phyloP scores from a whole-genome alignment of 2,797 vertebrate species.

The Aulostomus chinensis region DNA sequence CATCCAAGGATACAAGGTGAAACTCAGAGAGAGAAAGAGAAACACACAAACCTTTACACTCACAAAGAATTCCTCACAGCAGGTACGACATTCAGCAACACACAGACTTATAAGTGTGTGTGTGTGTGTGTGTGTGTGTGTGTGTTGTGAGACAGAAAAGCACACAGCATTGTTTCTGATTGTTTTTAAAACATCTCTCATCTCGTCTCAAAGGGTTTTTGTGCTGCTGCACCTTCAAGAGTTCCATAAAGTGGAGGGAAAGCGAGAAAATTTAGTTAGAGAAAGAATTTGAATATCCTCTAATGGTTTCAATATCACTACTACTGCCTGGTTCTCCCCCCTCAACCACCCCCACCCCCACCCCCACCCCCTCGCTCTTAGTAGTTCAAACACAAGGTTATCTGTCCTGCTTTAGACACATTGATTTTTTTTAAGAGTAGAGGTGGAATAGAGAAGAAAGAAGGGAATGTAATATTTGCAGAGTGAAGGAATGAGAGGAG shows the following conservation, averaged over 20 bases:
- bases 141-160: too few relatives aligned
- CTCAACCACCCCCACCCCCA: constrained; percentile 17
- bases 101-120: too few relatives aligned
- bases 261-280: constrained; percentile 39
- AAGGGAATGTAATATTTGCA: constrained; percentile 66
- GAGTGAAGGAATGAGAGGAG: constrained; percentile 55
- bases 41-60: not conserved
- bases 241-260: constrained; percentile 29
- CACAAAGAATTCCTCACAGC: not conserved
- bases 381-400: constrained; percentile 77
- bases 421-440: constrained; percentile 62
- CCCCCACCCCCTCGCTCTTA: constrained; percentile 45
- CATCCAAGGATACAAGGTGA: constrained; percentile 96
- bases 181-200: too few relatives aligned
- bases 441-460: constrained; percentile 47
- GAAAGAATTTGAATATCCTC: constrained; percentile 64
- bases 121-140: too few relatives aligned
- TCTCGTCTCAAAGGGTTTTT: constrained; percentile 31
- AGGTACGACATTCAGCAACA: not conserved
- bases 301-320: constrained; percentile 66
- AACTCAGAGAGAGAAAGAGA: constrained; percentile 11
- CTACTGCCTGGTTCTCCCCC: constrained; percentile 16
- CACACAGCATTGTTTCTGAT: not conserved
- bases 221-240: constrained; percentile 48
- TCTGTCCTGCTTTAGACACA: constrained; percentile 71